Evolutionary conservation across 2,888 invertebrate genomes (phyloP), one percentile per base, ranked within the genome.

Genomic region (Linyphia triangularis): DNA sequence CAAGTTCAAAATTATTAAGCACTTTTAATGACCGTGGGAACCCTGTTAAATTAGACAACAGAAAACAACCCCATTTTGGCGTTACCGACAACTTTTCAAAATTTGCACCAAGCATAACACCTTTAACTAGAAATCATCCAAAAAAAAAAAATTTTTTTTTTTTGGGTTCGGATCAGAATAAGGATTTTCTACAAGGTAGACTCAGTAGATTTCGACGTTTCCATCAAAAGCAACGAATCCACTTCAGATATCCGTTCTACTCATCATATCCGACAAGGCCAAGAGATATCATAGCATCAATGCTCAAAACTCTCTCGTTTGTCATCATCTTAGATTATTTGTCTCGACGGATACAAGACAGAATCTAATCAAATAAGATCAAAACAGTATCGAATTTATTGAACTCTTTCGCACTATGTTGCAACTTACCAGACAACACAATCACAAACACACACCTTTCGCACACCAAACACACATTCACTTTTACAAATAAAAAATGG

Each of bases 181-280:
- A 9, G 16, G 63, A 19, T 86, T 67, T 16, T 75, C 81, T 13
- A 86, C 86, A 75, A 22, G 86, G 86, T 81, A 81, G 75, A 86
- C 86, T 16, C 81, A 79, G 65, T 61, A 5, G 51, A 67, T 5
- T 7, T 16, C 40, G 59, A 63, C 57, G 37, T 37, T 22, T 63
- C 22, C 19, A 13, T 33, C 37, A 40, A 43, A 24, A 24, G 72
- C 30, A 43, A 82, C 57, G 43, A 16, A 69, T 81, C 75, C 86
- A 86, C 86, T 86, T 86, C 81, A 86, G 86, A 86, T 86, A 86
- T 86, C 86, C 86, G 86, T 86, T 86, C 86, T 43, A 40, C 30
- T 81, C 86, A 86, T 86, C 86, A 86, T 40, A 10, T 81, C 86
- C 86, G 86, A 81, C 59, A 81, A 75, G 67, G 73, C 81, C 79